A percentile compares a stretch with the other conserved stretches of the same genome.
phyloP scores from a whole-genome alignment of 2,888 invertebrate species.

The Rhabditoides inermis region DNA sequence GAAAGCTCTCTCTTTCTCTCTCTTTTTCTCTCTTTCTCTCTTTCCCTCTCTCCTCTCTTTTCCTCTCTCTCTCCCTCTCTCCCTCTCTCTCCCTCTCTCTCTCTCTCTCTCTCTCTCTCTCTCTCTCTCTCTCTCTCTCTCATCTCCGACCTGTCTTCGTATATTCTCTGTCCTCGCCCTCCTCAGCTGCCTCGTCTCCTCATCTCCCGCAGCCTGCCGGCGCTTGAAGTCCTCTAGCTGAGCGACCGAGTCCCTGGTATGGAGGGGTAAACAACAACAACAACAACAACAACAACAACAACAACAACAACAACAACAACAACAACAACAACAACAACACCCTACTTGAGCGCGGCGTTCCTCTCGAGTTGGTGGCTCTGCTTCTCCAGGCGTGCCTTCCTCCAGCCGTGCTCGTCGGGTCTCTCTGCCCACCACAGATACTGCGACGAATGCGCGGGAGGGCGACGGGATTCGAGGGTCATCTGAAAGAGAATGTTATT shows the following conservation, averaged over 20 bases:
- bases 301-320: not conserved
- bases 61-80: constrained; percentile 1
- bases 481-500: too few species aligned
- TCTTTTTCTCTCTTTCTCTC: not conserved
- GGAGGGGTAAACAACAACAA: not conserved
- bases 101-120: constrained; percentile 7
- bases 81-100: constrained; percentile 13
- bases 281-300: not conserved
- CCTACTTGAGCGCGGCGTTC: constrained; percentile 24
- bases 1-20: not conserved
- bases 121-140: constrained; percentile 8
- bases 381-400: constrained; percentile 21
- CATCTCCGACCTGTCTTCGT: constrained; percentile 19
- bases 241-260: constrained; percentile 26
- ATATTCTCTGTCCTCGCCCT: constrained; percentile 19
- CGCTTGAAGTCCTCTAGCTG: constrained; percentile 35
- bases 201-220: constrained; percentile 25
- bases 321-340: not conserved
- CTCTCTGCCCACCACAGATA: constrained; percentile 33
- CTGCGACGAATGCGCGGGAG: too few species aligned
- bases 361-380: constrained; percentile 30
- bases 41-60: not conserved
- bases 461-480: too few species aligned
- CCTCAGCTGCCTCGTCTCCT: constrained; percentile 16
- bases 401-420: constrained; percentile 37